Evolutionary conservation across 30 jellyfish, hydroid and myxozoan species (phyloP), one percentile per base, ranked within the genome.

Genomic region (Catostylus mosaicus): DNA sequence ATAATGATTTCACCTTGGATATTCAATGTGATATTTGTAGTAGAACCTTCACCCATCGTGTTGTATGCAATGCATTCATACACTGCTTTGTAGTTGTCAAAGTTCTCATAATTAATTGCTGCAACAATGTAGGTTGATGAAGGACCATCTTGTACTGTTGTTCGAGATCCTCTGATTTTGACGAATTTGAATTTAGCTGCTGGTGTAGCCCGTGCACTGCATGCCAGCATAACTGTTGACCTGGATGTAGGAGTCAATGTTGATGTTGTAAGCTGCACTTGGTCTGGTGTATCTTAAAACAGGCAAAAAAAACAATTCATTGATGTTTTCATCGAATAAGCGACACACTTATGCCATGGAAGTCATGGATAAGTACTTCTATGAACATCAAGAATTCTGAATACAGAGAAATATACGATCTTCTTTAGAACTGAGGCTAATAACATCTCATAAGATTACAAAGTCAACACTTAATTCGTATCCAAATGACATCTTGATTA

Each of bases 61-160:
- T 75, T 75, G 48, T 75, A 75, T 31, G 87, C 75, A 46, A 75
- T 69, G 62, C 87, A 75, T 56, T 75, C 31, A 32, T 27, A 75
- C 36, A 64, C 32, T 27, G 62, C 87, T 46, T 73, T 73, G 68
- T 51, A 75, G 30, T 36, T 34, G 18, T 19, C 24, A 40, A 11
- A 29, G 30, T 65, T 19, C 9, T 30, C 66, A 32, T 18, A 30
- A 31, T 57, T 54, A 70, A 75, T 52, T 34, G 43, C 9, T 12
- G 64, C 19, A 24, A 56, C 52, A 0, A 65, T 57, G 62, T 23
- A 32, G 3, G 30, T 24, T 0, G 46, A 24, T 1, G 76, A 52
- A 16, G 36, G 1, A 22, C 52, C 34, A 29, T 65, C 60, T 65
- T 65, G 77, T 19, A 67, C 64, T 29, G 61, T 30, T 4, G 64